Conservation (phyloP, 1,140 invertebrate genomes). For the Drosophila subpulchrella region DNA sequence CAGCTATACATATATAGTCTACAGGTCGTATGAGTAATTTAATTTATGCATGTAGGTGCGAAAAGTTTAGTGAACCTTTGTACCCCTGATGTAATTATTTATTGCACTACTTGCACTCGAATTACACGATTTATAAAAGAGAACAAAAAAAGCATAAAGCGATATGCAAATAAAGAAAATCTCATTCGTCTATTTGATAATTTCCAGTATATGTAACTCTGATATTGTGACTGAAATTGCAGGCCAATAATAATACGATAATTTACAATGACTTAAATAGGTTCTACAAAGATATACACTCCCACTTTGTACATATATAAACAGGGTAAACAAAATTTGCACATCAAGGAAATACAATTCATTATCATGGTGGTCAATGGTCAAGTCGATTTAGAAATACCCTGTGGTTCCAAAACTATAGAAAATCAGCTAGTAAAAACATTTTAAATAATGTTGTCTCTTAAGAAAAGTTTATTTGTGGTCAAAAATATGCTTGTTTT, state of each 20-base stretch:
- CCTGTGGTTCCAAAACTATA: not conserved
- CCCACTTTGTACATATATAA: not conserved
- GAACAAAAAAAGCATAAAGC: slow-evolving; percentile 6
- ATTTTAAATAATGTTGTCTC: not conserved
- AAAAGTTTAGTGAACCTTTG: slow-evolving; percentile 38
- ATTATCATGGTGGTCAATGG: slow-evolving; percentile 9
- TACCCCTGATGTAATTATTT: slow-evolving; percentile 24
- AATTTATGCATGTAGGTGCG: slow-evolving; percentile 10
- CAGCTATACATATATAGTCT: slow-evolving; percentile 1
- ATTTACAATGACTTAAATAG: slow-evolving; percentile 22
- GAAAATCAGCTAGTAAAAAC: too few species aligned
- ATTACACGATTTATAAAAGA: slow-evolving; percentile 5
- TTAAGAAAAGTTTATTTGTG: not conserved
- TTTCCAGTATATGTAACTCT: not conserved
- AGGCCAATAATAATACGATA: slow-evolving; percentile 15
- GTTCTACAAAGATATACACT: not conserved
- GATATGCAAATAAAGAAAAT: not conserved
- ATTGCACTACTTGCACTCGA: slow-evolving; percentile 15
- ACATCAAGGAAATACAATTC: slow-evolving; percentile 41
- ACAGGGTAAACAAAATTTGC: slow-evolving; percentile 23
- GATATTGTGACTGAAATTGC: slow-evolving; percentile 29
- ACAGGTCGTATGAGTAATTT: slow-evolving; percentile 34
- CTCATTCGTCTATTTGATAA: not conserved
- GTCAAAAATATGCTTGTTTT: not conserved
- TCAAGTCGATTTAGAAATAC: not conserved